These are phyloP conservation scores for Stegodyphus dumicola DNA, from an alignment of 1,140 invertebrate species.

Conservation along the genomic window DNA sequence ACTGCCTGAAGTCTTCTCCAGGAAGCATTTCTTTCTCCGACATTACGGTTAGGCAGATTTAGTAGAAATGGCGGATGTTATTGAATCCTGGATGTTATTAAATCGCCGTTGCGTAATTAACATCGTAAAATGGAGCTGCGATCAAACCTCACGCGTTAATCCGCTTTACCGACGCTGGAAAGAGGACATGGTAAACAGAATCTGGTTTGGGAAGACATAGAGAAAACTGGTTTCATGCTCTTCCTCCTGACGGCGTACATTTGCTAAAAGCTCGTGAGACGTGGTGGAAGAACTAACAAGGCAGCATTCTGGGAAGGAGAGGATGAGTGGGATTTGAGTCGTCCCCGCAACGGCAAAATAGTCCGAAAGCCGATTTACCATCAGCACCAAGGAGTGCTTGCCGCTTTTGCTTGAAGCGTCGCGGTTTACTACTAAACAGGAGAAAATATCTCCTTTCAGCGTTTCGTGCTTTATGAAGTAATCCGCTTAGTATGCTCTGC, in stretches of 20 bases:
- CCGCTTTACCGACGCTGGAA: constrained; percentile 24
- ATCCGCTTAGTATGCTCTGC: constrained; percentile 33
- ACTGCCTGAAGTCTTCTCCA: too few relatives aligned
- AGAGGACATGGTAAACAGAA: constrained; percentile 39
- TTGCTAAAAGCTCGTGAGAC: too few relatives aligned
- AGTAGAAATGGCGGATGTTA: too few relatives aligned
- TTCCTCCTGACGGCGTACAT: too few relatives aligned
- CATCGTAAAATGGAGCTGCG: constrained; percentile 25
- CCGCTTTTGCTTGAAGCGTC: background rate
- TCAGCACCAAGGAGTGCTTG: background rate
- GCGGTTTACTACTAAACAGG: constrained; percentile 1
- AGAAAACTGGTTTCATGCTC: too few relatives aligned
- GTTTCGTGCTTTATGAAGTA: constrained; percentile 24
- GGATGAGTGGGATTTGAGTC: too few relatives aligned
- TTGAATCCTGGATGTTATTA: too few relatives aligned
- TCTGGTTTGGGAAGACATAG: constrained; percentile 14
- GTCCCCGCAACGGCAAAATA: background rate
- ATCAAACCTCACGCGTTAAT: constrained; percentile 45
- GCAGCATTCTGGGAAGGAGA: too few relatives aligned
- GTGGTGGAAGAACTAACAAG: too few relatives aligned
- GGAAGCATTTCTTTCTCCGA: too few relatives aligned
- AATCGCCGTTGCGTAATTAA: constrained; percentile 24
- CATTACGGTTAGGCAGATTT: too few relatives aligned
- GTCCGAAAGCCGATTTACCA: background rate
- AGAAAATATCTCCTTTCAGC: constrained; percentile 29